Conservation (phyloP, 2,113 vertebrate species). For the Struthio camelus region DNA sequence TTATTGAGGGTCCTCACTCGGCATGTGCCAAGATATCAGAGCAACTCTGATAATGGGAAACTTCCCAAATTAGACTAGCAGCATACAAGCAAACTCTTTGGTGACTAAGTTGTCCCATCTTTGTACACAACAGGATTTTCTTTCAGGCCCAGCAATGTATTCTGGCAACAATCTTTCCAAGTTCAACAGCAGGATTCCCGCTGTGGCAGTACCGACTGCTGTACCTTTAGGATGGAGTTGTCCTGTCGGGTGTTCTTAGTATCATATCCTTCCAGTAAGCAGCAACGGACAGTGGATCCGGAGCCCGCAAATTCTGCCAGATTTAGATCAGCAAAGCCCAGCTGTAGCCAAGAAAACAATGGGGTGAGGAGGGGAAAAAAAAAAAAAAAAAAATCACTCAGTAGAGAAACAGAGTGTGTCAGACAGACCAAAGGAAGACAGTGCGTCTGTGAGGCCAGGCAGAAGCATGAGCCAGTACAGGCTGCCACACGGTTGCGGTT, state of each 20-base stretch:
- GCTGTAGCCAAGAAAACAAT: constrained; percentile 73
- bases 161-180: not conserved
- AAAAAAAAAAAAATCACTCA: not conserved
- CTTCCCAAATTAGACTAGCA: not conserved
- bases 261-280: constrained; percentile 96
- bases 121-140: not conserved
- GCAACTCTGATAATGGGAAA: not conserved
- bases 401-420: not conserved
- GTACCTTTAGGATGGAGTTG: constrained; percentile 98
- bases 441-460: not conserved
- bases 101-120: not conserved
- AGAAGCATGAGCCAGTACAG: not conserved
- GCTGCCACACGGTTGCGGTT: not conserved
- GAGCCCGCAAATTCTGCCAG: constrained; percentile 98
- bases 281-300: constrained; percentile 94
- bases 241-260: constrained; percentile 98
- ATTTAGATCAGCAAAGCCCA: constrained; percentile 98
- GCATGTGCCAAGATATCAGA: not conserved
- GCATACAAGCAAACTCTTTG: not conserved
- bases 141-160: not conserved
- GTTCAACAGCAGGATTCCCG: not conserved
- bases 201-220: not conserved
- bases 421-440: not conserved
- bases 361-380: constrained; percentile 12
- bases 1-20: not conserved